Base-by-base conservation (phyloP, 2,888 invertebrate genomes). In the Ichneumoninae sp. region DNA sequence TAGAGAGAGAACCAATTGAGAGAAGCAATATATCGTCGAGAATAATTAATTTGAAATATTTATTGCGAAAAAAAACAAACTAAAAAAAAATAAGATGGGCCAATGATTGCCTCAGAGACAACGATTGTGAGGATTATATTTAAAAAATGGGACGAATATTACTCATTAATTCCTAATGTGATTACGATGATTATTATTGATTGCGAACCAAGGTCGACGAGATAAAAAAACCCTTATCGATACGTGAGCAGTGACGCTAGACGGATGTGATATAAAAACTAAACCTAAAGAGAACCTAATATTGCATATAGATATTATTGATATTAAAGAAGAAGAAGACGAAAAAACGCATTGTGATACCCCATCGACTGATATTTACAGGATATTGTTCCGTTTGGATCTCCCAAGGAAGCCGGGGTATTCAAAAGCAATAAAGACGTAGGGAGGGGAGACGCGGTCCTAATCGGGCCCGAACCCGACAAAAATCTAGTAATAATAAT, bases 351-450 rank as follows among this genome's bases (percentile, higher is more conserved):
- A 91, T 90, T 92, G 92, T 92, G 92, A 92, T 92, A 92, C 88
- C 90, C 88, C 88, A 85, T 90, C 90, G 91, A 93, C 93, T 93
- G 93, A 93, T 93, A 93, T 93, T 93, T 93, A 92, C 91, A 93
- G 93, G 92, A 93, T 93, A 93, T 93, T 93, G 93, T 93, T 92
- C 92, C 92, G 91, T 90, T 91, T 92, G 92, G 93, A 93, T 92
- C 89, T 93, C 93, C 93, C 92, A 92, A 89, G 89, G 90, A 92
- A 92, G 92, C 93, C 93, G 92, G 92, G 92, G 92, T 93, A 93
- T 93, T 93, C 91, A 93, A 93, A 93, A 93, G 93, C 93, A 93
- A 93, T 93, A 93, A 91, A 88, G 90, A 92, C 88, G 92, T 93
- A 93, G 91, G 90, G 89, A 87, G 88, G 88, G 87, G 88, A 88